A percentile compares a stretch with the other conserved stretches of the same genome.
Conservation (phyloP, 1,140 invertebrate species). For the Hermetia illucens region DNA sequence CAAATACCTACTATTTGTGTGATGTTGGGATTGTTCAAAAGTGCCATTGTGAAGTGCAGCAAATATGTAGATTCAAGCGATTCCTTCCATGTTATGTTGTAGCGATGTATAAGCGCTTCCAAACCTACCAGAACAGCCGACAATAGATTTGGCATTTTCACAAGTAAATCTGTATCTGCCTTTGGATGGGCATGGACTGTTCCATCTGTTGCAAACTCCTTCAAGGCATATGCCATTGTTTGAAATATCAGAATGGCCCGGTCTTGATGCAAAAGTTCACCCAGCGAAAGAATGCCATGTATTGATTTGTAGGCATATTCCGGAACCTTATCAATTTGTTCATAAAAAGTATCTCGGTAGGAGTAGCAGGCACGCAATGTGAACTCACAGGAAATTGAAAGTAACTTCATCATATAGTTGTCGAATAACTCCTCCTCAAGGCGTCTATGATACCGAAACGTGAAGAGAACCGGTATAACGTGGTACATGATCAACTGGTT, state of each 20-base stretch:
- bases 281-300: conserved; percentile 38
- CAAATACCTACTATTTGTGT: conserved; percentile 22
- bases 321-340: conserved; percentile 30
- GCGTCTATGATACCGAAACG: conserved; percentile 27
- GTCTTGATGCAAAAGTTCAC: conserved; percentile 39
- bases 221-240: conserved; percentile 46
- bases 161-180: conserved; percentile 14
- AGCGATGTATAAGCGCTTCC: conserved; percentile 45
- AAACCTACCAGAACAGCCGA: conserved; percentile 45
- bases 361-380: conserved; percentile 45
- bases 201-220: conserved; percentile 35
- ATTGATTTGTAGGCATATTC: conserved; percentile 45
- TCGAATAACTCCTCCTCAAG: conserved; percentile 36
- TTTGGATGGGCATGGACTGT: conserved; percentile 10
- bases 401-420: conserved; percentile 44
- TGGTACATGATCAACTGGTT: conserved; percentile 43
- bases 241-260: conserved; percentile 57
- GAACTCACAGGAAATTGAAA: conserved; percentile 42
- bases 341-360: conserved; percentile 29
- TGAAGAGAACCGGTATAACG: conserved; percentile 41
- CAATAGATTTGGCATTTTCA: conserved; percentile 34
- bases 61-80: conserved; percentile 25
- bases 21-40: conserved; percentile 29
- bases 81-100: conserved; percentile 58
- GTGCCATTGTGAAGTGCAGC: conserved; percentile 26